Conservation (phyloP, 2,113 vertebrate species). For the Illadopsis cleaveri region DNA sequence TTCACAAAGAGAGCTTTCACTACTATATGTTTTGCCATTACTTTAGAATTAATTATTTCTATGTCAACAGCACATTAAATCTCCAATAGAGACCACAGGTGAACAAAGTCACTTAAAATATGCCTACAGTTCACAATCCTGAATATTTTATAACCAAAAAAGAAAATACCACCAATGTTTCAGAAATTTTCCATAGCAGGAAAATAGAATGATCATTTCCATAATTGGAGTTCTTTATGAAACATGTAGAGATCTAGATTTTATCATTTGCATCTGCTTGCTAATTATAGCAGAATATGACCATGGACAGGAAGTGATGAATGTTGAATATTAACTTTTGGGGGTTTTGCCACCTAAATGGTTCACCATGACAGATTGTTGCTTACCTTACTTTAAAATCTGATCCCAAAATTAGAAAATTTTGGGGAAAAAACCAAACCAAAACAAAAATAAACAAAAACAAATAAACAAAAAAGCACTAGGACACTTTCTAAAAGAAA, state of each 20-base stretch:
- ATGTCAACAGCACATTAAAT: not conserved
- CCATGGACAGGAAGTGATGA: not conserved
- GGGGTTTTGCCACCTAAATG: rapidly evolving
- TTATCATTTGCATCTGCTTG: not conserved
- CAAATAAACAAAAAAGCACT: not conserved
- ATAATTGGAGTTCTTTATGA: not conserved
- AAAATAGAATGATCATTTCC: not conserved
- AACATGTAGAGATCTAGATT: not conserved
- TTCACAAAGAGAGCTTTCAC: not conserved
- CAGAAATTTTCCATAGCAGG: not conserved
- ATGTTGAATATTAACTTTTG: not conserved
- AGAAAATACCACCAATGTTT: not conserved
- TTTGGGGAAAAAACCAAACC: rapidly evolving
- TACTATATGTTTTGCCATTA: rapidly evolving
- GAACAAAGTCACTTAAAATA: not conserved
- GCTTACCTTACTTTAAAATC: not conserved
- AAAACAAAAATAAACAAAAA: not conserved
- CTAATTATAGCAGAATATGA: not conserved
- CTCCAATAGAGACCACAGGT: not conserved
- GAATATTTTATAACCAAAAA: not conserved
- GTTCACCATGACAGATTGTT: not conserved
- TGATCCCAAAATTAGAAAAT: not conserved
- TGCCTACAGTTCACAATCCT: not conserved
- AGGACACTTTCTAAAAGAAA: not conserved
- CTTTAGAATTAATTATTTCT: not conserved